Conservation (phyloP, 2,888 invertebrate genomes). For the Hirudinaria manillensis region DNA sequence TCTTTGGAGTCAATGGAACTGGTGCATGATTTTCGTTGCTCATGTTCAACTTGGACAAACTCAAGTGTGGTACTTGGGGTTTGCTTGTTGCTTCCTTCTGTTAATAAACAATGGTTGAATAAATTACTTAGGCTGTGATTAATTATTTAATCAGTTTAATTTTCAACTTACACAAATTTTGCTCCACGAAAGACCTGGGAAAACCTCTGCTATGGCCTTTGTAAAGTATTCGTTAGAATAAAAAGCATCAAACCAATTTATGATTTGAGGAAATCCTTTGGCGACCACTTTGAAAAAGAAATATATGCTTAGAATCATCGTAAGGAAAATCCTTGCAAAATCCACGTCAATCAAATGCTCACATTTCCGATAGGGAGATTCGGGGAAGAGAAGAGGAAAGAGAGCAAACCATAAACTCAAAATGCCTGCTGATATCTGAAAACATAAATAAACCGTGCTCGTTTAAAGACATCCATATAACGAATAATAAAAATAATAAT, state of each 20-base stretch:
- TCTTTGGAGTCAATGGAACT: too few relatives aligned
- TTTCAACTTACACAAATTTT: slow-evolving; percentile 6
- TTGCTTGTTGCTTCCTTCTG: slow-evolving; percentile 2
- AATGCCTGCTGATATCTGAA: slow-evolving; percentile 1
- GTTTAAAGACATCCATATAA: not conserved
- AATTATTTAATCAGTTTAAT: not conserved
- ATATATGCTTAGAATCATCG: not conserved
- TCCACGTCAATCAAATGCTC: not conserved
- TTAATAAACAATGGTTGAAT: not conserved
- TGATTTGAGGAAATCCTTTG: not conserved
- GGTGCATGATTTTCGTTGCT: not conserved
- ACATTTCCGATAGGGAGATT: slow-evolving; percentile 16
- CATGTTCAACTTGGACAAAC: not conserved
- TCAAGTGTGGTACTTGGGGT: not conserved
- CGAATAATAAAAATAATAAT: too few relatives aligned
- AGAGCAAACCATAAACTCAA: slow-evolving; percentile 22
- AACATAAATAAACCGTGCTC: not conserved
- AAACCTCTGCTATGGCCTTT: not conserved
- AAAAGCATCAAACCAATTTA: slow-evolving; percentile 20
- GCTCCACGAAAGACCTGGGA: slow-evolving; percentile 3
- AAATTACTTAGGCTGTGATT: not conserved
- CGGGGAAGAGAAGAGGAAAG: slow-evolving; percentile 19
- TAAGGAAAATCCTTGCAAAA: not conserved
- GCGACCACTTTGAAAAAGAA: slow-evolving; percentile 7
- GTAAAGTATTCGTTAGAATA: not conserved